Percentiles rank a stretch among this genome's conserved stretches.
These are phyloP conservation scores for Choloepus hoffmanni DNA, from an alignment of 2,113 vertebrate genomes.

Conservation along the genomic window DNA sequence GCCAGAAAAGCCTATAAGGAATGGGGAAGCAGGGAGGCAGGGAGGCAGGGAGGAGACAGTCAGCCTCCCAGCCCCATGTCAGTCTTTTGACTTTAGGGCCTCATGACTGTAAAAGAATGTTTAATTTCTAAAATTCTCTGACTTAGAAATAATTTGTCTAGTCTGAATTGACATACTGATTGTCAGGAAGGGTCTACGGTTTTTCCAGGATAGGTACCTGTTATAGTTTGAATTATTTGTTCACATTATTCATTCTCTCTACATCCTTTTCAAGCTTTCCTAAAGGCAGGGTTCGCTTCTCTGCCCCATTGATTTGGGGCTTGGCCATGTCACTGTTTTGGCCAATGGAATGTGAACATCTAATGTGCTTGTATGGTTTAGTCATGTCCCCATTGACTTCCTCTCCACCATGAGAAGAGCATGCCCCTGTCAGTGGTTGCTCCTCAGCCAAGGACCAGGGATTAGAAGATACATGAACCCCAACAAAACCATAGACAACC, in stretches of 20 bases:
- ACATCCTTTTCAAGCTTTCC: neutral
- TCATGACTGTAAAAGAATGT: neutral
- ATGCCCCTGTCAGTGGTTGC: neutral
- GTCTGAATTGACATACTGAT: neutral
- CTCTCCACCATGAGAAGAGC: neutral
- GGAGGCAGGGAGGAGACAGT: neutral
- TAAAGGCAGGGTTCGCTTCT: neutral
- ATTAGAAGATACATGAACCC: neutral
- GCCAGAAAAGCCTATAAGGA: neutral
- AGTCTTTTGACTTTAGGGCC: neutral
- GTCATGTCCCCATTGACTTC: neutral
- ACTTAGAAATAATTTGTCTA: conserved; percentile 59
- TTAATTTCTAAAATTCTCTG: conserved; percentile 40
- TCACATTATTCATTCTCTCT: neutral
- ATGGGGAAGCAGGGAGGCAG: neutral
- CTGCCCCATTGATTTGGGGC: neutral
- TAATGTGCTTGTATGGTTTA: neutral
- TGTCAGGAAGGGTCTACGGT: neutral
- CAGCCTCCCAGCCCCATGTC: neutral
- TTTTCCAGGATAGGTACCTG: neutral
- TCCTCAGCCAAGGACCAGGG: neutral
- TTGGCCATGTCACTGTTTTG: neutral
- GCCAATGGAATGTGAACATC: neutral
- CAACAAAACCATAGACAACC: neutral
- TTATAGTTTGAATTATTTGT: neutral